Percentiles rank a stretch among this genome's conserved stretches.
Conservation (phyloP, 2,113 vertebrate species). For the Mormoops blainvillei region DNA sequence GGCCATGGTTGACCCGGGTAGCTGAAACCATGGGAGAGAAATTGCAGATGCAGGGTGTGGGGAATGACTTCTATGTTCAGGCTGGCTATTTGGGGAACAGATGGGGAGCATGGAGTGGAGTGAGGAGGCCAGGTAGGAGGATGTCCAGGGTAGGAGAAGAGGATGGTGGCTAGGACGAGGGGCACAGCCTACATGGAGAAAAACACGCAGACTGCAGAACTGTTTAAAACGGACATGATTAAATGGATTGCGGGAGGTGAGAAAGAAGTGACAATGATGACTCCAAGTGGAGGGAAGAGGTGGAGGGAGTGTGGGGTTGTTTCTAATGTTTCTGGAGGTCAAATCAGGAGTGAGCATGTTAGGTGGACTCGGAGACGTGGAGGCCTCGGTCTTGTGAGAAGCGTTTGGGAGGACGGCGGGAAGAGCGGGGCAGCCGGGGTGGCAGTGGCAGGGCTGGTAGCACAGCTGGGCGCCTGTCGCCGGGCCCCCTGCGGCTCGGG, state of each 20-base stretch:
- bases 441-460: not conserved
- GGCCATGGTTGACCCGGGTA: not conserved
- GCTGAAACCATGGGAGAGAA: not conserved
- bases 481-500: not conserved
- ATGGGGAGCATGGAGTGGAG: fast-evolving
- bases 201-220: not conserved
- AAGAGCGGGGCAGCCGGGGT: too few species aligned
- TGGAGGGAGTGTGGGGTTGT: too few species aligned
- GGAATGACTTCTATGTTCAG: not conserved
- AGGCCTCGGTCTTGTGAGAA: not conserved
- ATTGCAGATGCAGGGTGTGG: too few species aligned
- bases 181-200: not conserved
- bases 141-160: not conserved
- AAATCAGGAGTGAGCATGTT: not conserved
- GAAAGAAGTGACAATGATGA: not conserved
- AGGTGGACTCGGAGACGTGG: not conserved
- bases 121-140: not conserved
- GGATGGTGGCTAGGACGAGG: not conserved
- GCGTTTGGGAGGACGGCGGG: not conserved
- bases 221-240: not conserved
- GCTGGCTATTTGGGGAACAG: not conserved
- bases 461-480: not conserved
- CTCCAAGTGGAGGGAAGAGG: not conserved
- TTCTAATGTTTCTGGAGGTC: not conserved
- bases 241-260: not conserved